phyloP scores from a whole-genome alignment of 2,888 invertebrate genomes.

The Flabesymbios commensalis region DNA sequence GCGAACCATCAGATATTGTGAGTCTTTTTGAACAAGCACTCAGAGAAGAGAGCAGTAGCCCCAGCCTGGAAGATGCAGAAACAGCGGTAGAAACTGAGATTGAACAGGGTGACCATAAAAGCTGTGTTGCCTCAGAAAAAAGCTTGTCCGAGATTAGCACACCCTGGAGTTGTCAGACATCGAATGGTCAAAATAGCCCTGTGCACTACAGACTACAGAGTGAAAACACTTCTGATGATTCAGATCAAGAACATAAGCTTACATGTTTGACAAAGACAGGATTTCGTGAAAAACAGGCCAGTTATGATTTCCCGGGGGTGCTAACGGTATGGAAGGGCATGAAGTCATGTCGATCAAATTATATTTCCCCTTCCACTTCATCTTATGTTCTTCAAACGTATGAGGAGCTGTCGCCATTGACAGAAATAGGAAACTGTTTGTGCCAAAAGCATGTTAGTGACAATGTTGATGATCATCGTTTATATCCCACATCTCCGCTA shows the following conservation, averaged over 20 bases:
- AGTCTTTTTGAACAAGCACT: background rate
- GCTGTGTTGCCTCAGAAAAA: background rate
- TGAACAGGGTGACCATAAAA: background rate
- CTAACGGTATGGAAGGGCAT: conserved; percentile 7
- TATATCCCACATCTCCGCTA: background rate
- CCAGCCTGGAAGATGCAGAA: background rate
- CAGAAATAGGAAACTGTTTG: conserved; percentile 15
- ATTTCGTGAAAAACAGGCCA: background rate
- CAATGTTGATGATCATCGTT: background rate
- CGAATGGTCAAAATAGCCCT: no score
- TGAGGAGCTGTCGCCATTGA: conserved; percentile 34
- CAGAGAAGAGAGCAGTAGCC: background rate
- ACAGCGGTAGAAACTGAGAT: background rate
- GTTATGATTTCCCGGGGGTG: background rate
- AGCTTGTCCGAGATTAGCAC: no score
- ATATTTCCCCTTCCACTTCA: background rate
- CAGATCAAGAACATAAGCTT: background rate
- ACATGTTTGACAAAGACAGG: background rate
- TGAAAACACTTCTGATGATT: background rate
- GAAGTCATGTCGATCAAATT: background rate
- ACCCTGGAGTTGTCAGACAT: no score
- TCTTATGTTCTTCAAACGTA: conserved; percentile 23
- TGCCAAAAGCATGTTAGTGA: background rate
- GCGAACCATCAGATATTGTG: background rate
- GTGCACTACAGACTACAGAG: no score